Percentiles rank a stretch among this genome's conserved stretches.
These are phyloP conservation scores for Meteorus cinctellus DNA, from an alignment of 2,888 invertebrate species.

Conservation along the genomic window DNA sequence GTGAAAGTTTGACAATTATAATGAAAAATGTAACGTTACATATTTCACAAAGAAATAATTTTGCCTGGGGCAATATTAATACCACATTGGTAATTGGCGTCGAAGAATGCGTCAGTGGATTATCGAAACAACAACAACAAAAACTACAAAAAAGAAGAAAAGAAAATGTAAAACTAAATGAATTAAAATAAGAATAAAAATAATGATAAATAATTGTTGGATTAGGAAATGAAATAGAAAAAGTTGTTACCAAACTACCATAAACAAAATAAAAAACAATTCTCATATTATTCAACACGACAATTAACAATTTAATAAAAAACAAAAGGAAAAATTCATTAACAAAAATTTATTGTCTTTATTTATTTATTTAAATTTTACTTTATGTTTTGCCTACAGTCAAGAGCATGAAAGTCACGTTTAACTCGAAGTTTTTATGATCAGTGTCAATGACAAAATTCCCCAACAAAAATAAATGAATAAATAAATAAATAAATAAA, in stretches of 20 bases:
- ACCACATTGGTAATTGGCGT: slow-evolving; percentile 58
- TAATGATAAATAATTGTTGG: slow-evolving; percentile 13
- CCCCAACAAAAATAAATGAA: background rate
- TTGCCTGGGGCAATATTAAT: slow-evolving; percentile 49
- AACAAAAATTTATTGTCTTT: background rate
- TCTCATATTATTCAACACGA: background rate
- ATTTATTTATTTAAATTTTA: background rate
- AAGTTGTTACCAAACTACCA: background rate
- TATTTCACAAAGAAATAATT: slow-evolving; percentile 53
- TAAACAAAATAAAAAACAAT: too few species aligned
- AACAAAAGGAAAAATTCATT: background rate
- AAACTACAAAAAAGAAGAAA: background rate
- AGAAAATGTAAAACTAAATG: background rate
- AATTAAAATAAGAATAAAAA: slow-evolving; percentile 4
- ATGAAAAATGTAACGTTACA: background rate
- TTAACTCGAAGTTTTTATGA: slow-evolving; percentile 33
- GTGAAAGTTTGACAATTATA: slow-evolving; percentile 2
- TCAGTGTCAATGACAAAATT: slow-evolving; percentile 60
- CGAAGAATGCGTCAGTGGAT: slow-evolving; percentile 57
- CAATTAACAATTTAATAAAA: background rate
- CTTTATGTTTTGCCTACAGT: slow-evolving; percentile 24
- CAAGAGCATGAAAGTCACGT: slow-evolving; percentile 29
- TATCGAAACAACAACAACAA: slow-evolving; percentile 20
- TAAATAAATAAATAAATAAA: background rate
- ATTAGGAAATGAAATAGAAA: background rate